Conservation (phyloP, 2,797 vertebrate species). For the Botia kubotai region DNA sequence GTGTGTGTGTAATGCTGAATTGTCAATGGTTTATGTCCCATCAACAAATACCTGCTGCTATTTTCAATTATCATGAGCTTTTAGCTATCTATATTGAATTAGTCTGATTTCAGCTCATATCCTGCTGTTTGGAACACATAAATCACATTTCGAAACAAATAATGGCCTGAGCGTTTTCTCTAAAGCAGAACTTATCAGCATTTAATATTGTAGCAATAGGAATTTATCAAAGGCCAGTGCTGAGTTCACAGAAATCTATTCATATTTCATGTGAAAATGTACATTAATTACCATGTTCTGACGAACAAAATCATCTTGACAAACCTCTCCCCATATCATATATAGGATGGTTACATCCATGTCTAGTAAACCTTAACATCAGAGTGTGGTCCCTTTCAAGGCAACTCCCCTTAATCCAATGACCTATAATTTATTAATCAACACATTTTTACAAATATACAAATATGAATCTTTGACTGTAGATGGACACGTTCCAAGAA, state of each 20-base stretch:
- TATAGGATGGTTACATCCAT: not conserved
- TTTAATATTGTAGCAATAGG: slow-evolving; percentile 9
- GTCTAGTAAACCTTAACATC: not conserved
- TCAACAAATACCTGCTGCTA: not conserved
- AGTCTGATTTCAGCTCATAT: slow-evolving; percentile 51
- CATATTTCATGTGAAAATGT: slow-evolving; percentile 10
- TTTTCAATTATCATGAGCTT: slow-evolving; percentile 41
- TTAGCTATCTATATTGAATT: slow-evolving; percentile 39
- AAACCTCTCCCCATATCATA: not conserved
- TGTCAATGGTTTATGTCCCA: not conserved
- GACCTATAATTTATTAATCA: not conserved
- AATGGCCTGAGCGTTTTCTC: slow-evolving; percentile 28
- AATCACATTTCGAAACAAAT: slow-evolving; percentile 31
- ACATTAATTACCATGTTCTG: not conserved
- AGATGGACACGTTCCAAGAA: not conserved
- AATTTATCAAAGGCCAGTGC: not conserved
- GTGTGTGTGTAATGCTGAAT: not conserved
- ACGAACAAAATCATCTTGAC: not conserved
- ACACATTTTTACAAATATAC: not conserved
- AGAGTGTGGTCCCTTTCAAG: not conserved
- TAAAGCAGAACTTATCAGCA: slow-evolving; percentile 10
- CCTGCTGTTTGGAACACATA: slow-evolving; percentile 47
- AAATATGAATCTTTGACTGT: not conserved
- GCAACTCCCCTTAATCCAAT: not conserved
- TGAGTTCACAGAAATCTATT: slow-evolving; percentile 25